phyloP scores from a whole-genome alignment of 2,888 invertebrate genomes.

The Phanerotoma sp. region DNA sequence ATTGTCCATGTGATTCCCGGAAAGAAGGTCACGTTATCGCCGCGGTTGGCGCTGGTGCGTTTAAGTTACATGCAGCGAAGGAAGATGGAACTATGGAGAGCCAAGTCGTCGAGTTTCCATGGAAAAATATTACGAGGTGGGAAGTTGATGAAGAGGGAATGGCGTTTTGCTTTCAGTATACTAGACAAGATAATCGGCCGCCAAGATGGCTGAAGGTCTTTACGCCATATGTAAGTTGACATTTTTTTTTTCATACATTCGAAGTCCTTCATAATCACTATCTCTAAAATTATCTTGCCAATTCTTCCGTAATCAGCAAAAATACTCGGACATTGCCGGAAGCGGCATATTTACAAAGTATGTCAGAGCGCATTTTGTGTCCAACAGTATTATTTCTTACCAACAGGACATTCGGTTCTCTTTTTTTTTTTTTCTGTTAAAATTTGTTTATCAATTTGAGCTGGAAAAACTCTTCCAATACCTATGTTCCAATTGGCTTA shows the following conservation, averaged over 20 bases:
- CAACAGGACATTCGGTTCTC: no score
- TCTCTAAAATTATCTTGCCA: no score
- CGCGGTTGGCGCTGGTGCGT: conserved; percentile 66
- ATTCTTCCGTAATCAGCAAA: no score
- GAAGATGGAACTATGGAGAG: conserved; percentile 78
- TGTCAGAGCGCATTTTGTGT: no score
- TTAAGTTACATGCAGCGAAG: conserved; percentile 81
- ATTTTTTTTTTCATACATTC: conserved; percentile 2
- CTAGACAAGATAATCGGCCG: conserved; percentile 73
- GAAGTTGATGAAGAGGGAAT: conserved; percentile 90
- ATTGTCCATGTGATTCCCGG: conserved; percentile 87
- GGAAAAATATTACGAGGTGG: conserved; percentile 83
- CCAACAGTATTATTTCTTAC: no score
- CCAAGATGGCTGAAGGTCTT: conserved; percentile 84
- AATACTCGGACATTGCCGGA: no score
- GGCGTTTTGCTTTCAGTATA: conserved; percentile 87
- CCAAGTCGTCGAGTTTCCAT: conserved; percentile 79
- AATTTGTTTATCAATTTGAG: no score
- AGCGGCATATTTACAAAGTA: no score
- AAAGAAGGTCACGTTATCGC: conserved; percentile 85
- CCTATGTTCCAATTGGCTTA: no score
- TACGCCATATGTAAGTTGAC: conserved; percentile 87
- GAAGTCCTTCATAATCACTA: no score
- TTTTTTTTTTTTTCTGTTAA: no score
- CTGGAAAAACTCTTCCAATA: no score